These are phyloP conservation scores for Microchirus variegatus DNA, from an alignment of 2,797 vertebrate genomes.

Conservation along the genomic window DNA sequence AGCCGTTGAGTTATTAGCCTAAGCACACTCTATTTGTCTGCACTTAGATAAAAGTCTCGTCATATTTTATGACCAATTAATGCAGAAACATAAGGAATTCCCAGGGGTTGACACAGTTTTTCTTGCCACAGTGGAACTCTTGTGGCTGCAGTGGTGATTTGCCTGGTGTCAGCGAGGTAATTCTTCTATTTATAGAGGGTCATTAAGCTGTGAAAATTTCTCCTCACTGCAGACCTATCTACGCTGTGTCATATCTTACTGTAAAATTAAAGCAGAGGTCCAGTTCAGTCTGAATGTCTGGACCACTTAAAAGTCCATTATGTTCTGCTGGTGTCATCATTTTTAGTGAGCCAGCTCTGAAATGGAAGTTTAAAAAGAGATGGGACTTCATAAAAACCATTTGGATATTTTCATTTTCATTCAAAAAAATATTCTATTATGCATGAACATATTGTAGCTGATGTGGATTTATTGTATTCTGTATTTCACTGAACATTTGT, in stretches of 20 bases:
- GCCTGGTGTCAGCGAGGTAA: conserved; percentile 56
- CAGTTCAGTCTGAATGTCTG: conserved; percentile 70
- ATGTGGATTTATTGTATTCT: conserved; percentile 17
- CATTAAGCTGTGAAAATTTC: conserved; percentile 71
- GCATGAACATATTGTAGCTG: conserved; percentile 17
- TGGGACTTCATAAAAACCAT: conserved; percentile 32
- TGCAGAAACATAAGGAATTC: background rate
- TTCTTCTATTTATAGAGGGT: conserved; percentile 72
- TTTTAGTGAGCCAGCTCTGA: conserved; percentile 44
- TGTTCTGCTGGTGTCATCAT: conserved; percentile 67
- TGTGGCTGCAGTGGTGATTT: conserved; percentile 59
- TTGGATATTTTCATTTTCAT: conserved; percentile 26
- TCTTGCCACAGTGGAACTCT: conserved; percentile 14
- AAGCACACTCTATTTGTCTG: background rate
- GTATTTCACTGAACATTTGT: background rate
- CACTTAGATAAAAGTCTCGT: background rate
- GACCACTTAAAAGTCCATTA: conserved; percentile 76
- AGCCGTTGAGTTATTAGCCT: background rate
- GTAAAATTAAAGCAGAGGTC: conserved; percentile 74
- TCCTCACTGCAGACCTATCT: conserved; percentile 60
- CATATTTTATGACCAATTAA: background rate
- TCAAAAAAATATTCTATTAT: conserved; percentile 31
- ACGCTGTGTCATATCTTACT: conserved; percentile 63
- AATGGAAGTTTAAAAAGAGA: conserved; percentile 51
- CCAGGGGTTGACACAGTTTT: background rate